Evolutionary conservation across 2,888 invertebrate genomes (phyloP).

Genomic region (Ectemnius continuus): DNA sequence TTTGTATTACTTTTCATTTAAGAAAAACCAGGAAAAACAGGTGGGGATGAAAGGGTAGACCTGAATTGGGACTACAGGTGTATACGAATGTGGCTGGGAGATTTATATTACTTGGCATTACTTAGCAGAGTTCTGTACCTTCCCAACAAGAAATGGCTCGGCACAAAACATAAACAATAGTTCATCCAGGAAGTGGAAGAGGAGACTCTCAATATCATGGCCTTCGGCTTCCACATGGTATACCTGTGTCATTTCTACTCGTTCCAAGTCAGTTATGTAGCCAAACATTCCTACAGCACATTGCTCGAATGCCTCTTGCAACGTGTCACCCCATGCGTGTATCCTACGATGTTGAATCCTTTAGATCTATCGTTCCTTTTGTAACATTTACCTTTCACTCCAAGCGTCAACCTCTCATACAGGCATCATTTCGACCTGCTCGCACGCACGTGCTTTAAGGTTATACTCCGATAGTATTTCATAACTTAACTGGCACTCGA

Average conservation of each 20-base stretch:
- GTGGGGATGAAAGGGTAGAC: too few species aligned
- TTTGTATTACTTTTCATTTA: too few species aligned
- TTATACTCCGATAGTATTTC: conserved; percentile 33
- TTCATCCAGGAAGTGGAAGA: conserved; percentile 97
- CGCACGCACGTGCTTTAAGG: conserved; percentile 34
- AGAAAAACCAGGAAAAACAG: too few species aligned
- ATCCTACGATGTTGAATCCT: conserved; percentile 80
- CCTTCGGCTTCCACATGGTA: conserved; percentile 92
- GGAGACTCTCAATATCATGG: conserved; percentile 91
- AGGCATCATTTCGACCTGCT: neutral
- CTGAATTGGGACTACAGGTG: too few species aligned
- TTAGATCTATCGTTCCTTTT: neutral
- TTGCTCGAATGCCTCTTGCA: conserved; percentile 96
- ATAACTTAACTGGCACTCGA: conserved; percentile 3
- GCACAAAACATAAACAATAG: conserved; percentile 94
- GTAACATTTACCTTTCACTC: conserved; percentile 5
- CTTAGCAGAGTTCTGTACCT: conserved; percentile 75
- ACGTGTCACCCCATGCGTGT: conserved; percentile 93
- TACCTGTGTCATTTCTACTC: conserved; percentile 88
- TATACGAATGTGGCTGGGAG: too few species aligned
- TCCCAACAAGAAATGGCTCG: conserved; percentile 91
- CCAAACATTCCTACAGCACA: conserved; percentile 97
- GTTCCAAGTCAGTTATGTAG: conserved; percentile 95
- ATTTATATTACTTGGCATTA: too few species aligned
- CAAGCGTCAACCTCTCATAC: neutral